These are phyloP conservation scores for Galerucella calmariensis DNA, from an alignment of 2,888 invertebrate genomes.

Conservation along the genomic window DNA sequence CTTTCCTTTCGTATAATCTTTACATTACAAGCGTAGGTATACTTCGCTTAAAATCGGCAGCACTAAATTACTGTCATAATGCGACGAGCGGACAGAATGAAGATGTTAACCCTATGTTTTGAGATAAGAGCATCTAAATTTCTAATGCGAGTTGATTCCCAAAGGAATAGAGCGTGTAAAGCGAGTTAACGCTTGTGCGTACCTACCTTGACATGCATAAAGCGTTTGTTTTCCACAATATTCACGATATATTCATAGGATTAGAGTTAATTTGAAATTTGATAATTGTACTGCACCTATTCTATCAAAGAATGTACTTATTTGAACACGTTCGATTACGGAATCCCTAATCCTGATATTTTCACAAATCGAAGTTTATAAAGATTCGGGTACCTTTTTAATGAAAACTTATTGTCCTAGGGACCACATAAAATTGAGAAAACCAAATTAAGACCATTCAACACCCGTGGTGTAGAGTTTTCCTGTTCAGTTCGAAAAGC, in stretches of 20 bases:
- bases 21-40: neutral
- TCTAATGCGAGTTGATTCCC: conserved; percentile 24
- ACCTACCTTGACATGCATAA: conserved; percentile 14
- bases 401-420: no score
- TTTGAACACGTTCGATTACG: no score
- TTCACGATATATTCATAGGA: neutral
- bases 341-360: no score
- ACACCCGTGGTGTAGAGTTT: no score
- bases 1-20: neutral
- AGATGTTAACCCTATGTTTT: conserved; percentile 27
- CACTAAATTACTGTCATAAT: conserved; percentile 22
- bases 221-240: neutral
- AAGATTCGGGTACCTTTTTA: no score
- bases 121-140: conserved; percentile 33
- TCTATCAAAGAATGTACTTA: no score
- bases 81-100: conserved; percentile 1
- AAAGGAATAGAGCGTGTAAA: conserved; percentile 15
- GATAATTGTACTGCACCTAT: no score
- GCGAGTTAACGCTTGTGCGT: conserved; percentile 16
- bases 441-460: no score
- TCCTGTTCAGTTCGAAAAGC: no score
- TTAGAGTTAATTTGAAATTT: no score
- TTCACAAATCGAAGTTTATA: no score
- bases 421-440: no score
- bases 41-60: neutral